Evolutionary conservation across 1,140 invertebrate genomes (phyloP).

Genomic region (Cyclina sinensis): DNA sequence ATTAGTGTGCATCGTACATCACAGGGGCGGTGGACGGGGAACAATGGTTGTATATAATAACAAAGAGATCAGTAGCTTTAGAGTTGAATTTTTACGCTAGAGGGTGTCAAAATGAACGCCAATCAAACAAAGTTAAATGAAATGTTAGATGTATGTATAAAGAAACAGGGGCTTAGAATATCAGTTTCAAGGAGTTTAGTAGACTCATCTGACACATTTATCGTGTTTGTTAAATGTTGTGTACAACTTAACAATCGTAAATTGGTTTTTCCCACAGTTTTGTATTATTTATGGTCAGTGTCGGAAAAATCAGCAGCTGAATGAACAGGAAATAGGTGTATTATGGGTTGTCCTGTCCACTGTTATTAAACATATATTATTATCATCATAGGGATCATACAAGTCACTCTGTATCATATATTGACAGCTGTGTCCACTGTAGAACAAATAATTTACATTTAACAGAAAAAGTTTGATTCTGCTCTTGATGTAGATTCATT

Average conservation of each 20-base stretch:
- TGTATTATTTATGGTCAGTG: constrained; percentile 61
- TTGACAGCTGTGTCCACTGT: no score
- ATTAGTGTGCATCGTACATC: constrained; percentile 31
- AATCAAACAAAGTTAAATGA: constrained; percentile 61
- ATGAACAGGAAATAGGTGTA: constrained; percentile 66
- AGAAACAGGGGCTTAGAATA: constrained; percentile 51
- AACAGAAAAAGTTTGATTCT: no score
- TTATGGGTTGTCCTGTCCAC: constrained; percentile 29
- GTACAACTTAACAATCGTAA: constrained; percentile 59
- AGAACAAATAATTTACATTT: no score
- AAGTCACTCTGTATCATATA: no score
- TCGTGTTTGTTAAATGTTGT: constrained; percentile 65
- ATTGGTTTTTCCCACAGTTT: constrained; percentile 67
- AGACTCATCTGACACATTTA: constrained; percentile 62
- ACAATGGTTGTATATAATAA: constrained; percentile 59
- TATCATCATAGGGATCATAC: constrained; percentile 15
- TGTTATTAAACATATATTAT: constrained; percentile 33
- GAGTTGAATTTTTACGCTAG: constrained; percentile 49
- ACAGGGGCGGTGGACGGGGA: constrained; percentile 13
- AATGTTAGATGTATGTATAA: constrained; percentile 66
- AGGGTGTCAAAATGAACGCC: constrained; percentile 54
- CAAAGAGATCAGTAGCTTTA: constrained; percentile 50
- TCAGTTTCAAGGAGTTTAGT: constrained; percentile 64
- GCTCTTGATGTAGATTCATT: no score
- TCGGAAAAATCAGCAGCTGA: constrained; percentile 32